These are phyloP conservation scores for Drosophila bocki DNA, from an alignment of 1,140 invertebrate species.

Conservation along the genomic window DNA sequence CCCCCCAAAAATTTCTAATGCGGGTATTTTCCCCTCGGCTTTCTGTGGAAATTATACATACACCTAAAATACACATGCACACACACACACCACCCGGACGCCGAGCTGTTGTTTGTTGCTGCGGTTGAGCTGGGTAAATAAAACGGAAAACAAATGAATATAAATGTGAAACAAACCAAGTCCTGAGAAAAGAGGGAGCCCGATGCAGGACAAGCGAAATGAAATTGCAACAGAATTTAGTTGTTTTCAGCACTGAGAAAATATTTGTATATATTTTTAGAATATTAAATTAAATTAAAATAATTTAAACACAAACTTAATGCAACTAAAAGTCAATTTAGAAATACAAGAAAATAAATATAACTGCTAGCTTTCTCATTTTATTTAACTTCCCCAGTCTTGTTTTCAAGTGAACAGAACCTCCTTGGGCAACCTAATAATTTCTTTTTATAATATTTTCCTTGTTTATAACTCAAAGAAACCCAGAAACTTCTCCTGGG, in stretches of 20 bases:
- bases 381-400: neutral
- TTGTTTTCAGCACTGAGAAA: slow-evolving; percentile 21
- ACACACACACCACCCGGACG: slow-evolving; percentile 40
- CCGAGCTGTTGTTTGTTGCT: slow-evolving; percentile 23
- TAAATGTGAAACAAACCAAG: slow-evolving; percentile 80
- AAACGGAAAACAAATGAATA: slow-evolving; percentile 82
- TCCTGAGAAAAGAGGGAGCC: slow-evolving; percentile 25
- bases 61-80: slow-evolving; percentile 38
- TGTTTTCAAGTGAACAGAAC: neutral
- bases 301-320: too few relatives aligned
- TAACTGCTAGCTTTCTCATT: neutral
- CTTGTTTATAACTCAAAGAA: neutral
- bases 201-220: slow-evolving; percentile 30
- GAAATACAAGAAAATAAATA: neutral
- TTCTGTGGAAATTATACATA: slow-evolving; percentile 69
- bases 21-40: slow-evolving; percentile 41
- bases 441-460: neutral
- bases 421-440: neutral
- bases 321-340: neutral
- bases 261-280: neutral
- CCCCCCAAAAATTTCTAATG: slow-evolving; percentile 30
- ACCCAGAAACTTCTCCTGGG: slow-evolving; percentile 1
- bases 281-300: neutral
- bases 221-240: slow-evolving; percentile 57
- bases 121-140: slow-evolving; percentile 70